Evolutionary conservation across 2,113 vertebrate genomes (phyloP), one percentile per base, ranked within the genome.

Genomic region (Prunella fulvescens): DNA sequence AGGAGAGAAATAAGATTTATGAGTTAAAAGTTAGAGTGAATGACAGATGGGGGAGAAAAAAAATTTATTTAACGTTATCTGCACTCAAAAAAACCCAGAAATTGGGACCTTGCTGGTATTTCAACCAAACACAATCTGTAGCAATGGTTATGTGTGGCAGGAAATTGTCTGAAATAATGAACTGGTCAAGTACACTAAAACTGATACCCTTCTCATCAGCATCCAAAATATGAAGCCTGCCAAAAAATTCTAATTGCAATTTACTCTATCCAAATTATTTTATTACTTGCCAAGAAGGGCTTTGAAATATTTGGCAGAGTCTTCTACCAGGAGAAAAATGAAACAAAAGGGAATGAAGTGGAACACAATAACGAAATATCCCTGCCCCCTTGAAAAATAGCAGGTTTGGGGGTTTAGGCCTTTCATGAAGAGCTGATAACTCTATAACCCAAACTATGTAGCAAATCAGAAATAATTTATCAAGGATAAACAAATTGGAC

Each of bases 211-310:
- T 97, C 94, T 96, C 91, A 95, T 96, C 93, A 48, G 10, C 61
- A 84, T 97, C 93, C 95, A 97, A 97, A 93, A 91, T 44, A 69
- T 20, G 22, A 86, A 93, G 92, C 61, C 76, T 95, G 95, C 97
- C 95, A 98, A 94, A 97, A 95, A 94, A 74, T 86, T 92, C 91
- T 98, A 98, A 98, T 97, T 98, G 93, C 65, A 66, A 23, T 87
- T 91, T 92, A 87, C 89, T 95, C 62, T 91, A 42, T 96, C 88
- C 81, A 96, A 96, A 97, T 97, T 97, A 96, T 98, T 97, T 97
- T 96, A 81, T 71, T 96, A 40, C 88, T 96, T 97, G 96, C 97
- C 97, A 97, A 92, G 65, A 95, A 96, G 40, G 61, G 39, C 77
- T 98, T 97, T 96, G 83, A 95, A 96, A 96, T 88, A 87, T 94